Percentiles rank a stretch among this genome's conserved stretches.
Conservation (phyloP, 2,888 invertebrate species). For the Ceramica pisi region DNA sequence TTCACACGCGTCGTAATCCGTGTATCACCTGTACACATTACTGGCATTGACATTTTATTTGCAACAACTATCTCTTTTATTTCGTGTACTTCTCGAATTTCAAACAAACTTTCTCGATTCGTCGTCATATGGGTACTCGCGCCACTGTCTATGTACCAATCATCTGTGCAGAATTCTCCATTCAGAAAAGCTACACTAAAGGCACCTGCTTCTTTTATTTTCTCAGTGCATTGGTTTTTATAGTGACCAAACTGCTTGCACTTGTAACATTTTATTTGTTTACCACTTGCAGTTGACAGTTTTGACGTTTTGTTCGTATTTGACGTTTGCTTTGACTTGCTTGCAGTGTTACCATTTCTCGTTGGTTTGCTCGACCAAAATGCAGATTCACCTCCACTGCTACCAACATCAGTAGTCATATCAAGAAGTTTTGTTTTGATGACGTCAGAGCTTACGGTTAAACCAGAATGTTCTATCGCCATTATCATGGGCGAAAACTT, state of each 20-base stretch:
- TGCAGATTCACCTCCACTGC: neutral
- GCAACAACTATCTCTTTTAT: neutral
- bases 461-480: constrained; percentile 19
- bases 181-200: neutral
- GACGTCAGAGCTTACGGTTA: neutral
- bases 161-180: neutral
- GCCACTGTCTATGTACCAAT: constrained; percentile 2
- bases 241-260: neutral
- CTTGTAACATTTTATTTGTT: neutral
- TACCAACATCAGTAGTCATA: neutral
- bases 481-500: constrained; percentile 4
- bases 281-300: neutral
- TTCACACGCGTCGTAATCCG: too few relatives aligned
- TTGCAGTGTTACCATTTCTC: neutral
- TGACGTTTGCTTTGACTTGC: neutral
- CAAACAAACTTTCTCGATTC: neutral
- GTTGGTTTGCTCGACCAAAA: neutral
- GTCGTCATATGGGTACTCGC: constrained; percentile 1
- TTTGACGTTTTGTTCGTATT: neutral
- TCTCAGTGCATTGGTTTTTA: neutral
- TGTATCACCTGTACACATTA: too few relatives aligned
- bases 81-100: neutral
- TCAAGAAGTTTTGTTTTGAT: constrained; percentile 7
- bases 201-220: neutral
- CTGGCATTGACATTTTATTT: too few relatives aligned